phyloP scores from a whole-genome alignment of 1,140 invertebrate genomes.

The Palaemon carinicauda region DNA sequence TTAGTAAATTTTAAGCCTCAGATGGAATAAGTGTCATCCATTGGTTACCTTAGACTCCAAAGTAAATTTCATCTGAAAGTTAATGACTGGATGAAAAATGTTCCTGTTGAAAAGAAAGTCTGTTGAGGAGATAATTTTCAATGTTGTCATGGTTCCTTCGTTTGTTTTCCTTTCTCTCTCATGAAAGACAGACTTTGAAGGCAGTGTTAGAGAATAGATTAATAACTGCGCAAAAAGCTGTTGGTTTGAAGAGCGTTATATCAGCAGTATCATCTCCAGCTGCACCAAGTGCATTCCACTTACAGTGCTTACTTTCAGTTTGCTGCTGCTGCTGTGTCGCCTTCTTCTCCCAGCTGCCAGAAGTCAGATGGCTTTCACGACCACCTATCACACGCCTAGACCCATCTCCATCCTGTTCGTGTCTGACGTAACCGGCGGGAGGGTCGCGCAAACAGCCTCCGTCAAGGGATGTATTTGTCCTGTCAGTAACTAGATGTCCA shows the following conservation, averaged over 20 bases:
- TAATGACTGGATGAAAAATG: too few relatives aligned
- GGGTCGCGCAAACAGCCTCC: background rate
- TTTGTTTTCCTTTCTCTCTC: background rate
- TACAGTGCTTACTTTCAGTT: background rate
- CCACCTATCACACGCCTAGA: constrained; percentile 21
- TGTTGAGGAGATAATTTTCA: background rate
- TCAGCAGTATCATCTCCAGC: background rate
- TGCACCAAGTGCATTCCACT: background rate
- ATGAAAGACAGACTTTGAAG: constrained; percentile 3
- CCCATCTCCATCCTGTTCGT: constrained; percentile 21
- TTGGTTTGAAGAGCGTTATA: background rate
- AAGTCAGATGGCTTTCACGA: background rate
- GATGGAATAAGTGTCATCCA: too few relatives aligned
- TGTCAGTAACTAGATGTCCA: background rate
- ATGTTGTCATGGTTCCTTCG: background rate
- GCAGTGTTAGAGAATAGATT: background rate
- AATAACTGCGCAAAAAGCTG: background rate
- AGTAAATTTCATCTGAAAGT: too few relatives aligned
- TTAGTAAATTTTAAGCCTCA: too few relatives aligned
- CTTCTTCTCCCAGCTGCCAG: background rate
- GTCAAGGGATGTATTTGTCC: background rate
- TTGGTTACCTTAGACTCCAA: too few relatives aligned
- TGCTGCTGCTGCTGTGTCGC: background rate
- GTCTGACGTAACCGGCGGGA: constrained; percentile 25
- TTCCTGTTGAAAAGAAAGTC: background rate